Percentiles rank a stretch among this genome's conserved stretches.
phyloP scores from a whole-genome alignment of 92 coral and sea anemone genomes.

The Heteractis magnifica region DNA sequence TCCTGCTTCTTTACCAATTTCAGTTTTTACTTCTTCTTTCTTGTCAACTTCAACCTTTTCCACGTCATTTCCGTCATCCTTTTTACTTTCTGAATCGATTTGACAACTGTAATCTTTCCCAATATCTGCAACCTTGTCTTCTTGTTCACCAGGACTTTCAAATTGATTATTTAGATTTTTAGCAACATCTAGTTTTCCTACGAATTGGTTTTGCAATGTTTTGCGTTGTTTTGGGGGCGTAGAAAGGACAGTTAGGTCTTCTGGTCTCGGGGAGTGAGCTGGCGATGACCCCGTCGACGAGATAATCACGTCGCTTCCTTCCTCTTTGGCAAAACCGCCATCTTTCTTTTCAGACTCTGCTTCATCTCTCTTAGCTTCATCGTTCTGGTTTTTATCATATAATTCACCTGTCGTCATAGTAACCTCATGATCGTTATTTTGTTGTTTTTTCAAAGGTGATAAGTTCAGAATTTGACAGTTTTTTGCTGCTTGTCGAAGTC shows the following conservation, averaged over 20 bases:
- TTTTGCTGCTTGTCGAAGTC: slow-evolving; percentile 28
- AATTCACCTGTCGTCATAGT: slow-evolving; percentile 12
- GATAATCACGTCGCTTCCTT: slow-evolving; percentile 66
- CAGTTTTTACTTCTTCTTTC: slow-evolving; percentile 5
- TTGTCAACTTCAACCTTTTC: neutral
- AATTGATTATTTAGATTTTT: slow-evolving; percentile 32
- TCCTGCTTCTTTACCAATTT: slow-evolving; percentile 15
- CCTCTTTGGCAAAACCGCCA: slow-evolving; percentile 7
- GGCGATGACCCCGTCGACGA: slow-evolving; percentile 99
- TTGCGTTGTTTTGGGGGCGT: slow-evolving; percentile 65
- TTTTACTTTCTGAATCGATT: neutral
- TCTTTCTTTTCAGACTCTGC: slow-evolving; percentile 14
- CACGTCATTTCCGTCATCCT: neutral
- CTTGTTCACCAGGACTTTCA: slow-evolving; percentile 17
- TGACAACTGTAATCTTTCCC: neutral
- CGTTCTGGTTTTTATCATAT: slow-evolving; percentile 18
- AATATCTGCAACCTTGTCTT: neutral
- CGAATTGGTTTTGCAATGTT: neutral
- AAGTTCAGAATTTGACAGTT: neutral
- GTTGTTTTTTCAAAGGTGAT: slow-evolving; percentile 10
- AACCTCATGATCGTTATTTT: slow-evolving; percentile 13
- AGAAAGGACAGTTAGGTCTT: slow-evolving; percentile 69
- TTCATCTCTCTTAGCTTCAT: slow-evolving; percentile 11
- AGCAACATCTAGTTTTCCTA: neutral
- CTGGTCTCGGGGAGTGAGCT: slow-evolving; percentile 86